Evolutionary conservation across 2,888 invertebrate genomes (phyloP).

Genomic region (Liposcelis brunnea): DNA sequence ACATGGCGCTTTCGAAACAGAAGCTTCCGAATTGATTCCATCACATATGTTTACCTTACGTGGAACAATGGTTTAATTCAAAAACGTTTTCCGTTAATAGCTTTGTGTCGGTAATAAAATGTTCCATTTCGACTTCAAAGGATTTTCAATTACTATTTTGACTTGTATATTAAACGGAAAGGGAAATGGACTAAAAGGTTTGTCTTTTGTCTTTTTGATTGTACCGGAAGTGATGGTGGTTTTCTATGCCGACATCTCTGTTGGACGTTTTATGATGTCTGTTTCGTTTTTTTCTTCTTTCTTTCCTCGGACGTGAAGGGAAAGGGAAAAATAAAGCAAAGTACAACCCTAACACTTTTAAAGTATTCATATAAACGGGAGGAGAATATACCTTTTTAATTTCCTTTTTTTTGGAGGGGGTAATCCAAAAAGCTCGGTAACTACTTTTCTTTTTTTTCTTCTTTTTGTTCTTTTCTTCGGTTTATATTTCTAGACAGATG

Average conservation of each 20-base stretch:
- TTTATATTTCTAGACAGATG: too few species aligned
- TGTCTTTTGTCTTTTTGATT: slow-evolving; percentile 9
- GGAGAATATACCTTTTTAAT: slow-evolving; percentile 10
- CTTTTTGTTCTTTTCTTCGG: neutral
- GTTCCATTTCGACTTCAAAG: slow-evolving; percentile 7
- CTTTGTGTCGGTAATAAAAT: slow-evolving; percentile 9
- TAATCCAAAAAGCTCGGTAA: slow-evolving; percentile 12
- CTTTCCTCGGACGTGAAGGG: slow-evolving; percentile 10
- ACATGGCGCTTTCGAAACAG: too few species aligned
- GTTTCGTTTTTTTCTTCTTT: slow-evolving; percentile 10
- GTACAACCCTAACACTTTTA: too few species aligned
- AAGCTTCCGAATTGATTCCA: too few species aligned
- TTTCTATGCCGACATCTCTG: slow-evolving; percentile 6
- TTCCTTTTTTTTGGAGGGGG: slow-evolving; percentile 13
- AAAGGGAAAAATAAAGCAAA: slow-evolving; percentile 16
- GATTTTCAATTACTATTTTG: slow-evolving; percentile 8
- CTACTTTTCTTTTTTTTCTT: slow-evolving; percentile 6
- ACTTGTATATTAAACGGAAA: slow-evolving; percentile 9
- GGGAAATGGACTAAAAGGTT: slow-evolving; percentile 9
- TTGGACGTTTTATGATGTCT: slow-evolving; percentile 9
- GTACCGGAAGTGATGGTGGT: slow-evolving; percentile 8
- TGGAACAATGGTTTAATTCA: too few species aligned
- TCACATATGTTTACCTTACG: too few species aligned
- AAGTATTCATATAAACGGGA: slow-evolving; percentile 15
- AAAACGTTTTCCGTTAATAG: slow-evolving; percentile 6